Evolutionary conservation across 2,797 vertebrate species (phyloP), one percentile per base, ranked within the genome.

Genomic region (Thripadectes ignobilis): DNA sequence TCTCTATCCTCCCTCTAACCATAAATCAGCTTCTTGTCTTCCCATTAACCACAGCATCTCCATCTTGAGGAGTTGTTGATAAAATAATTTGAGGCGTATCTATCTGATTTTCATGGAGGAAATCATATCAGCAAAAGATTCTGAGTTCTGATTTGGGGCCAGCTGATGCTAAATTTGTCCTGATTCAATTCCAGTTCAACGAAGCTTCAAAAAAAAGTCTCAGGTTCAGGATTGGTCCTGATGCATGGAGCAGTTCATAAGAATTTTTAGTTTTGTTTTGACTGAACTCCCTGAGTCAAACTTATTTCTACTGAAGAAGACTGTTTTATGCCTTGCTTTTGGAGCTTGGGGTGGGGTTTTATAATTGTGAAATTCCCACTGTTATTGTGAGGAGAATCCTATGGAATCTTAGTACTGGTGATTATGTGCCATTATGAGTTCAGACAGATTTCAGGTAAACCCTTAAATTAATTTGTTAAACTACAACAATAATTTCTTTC

Each of bases 311-410:
- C 12, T 54, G 34, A 69, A n/a, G 51, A 89, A 59, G 46, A 54
- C 7, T 39, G 6, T 54, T 81, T 81, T 85, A 9, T 66, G 18
- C 27, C 14, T 26, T 72, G 22, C 3, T 89, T 87, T 66, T 62
- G 30, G 20, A 10, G 1, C 1, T 5, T n/a, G 23, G 19, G 4
- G 3, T n/a, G 14, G 5, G 6, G 2, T 75, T 85, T 71, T 41
- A 38, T 61, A n/a, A 46, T 17, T 46, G 30, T 38, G 54, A 75
- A 61, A 82, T 82, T 66, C 68, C 34, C 51, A 24, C 32, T 61
- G 16, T 9, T 61, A 46, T 34, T 61, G 7, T 20, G 10, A 39
- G 14, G 9, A 82, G 20, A 89, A 65, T 72, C 12, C 49, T 76
- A 12, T 30, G 4, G 13, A 45, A 65, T 5, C 10, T 57, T 49